Base-by-base conservation (phyloP, 2,113 vertebrate species). In the Urocynchramus pylzowi region DNA sequence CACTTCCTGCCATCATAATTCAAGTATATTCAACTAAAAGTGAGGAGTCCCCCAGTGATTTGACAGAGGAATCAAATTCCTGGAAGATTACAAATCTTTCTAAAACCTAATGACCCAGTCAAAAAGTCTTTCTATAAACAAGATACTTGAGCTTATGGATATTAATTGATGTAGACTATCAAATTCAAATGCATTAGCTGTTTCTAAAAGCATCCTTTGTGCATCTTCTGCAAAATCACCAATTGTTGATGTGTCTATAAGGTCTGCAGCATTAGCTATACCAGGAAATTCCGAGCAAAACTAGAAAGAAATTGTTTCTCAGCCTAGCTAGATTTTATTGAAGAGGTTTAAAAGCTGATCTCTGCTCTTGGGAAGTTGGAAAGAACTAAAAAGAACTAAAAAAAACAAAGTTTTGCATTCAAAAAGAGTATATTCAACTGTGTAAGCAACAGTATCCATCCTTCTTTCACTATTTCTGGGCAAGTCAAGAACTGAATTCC, bases 161-260 rank as follows among this genome's bases (percentile, higher is more conserved):
- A 91, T 97, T 97, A 97, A 97, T 95, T 97, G 95, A 47, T 8
- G 27, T 11, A 84, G 21, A 83, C 69, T 87, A 92, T 94, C 77
- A 96, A 93, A 88, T 64, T 84, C 85, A 95, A 83, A 76, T 76
- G 92, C 64, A 79, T 79, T 93, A 68, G 77, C 35, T 90, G n/a
- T 47, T 85, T 85, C 49, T 83, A 77, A 97, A 96, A 84, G 84
- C 24, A 88, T 74, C 87, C 84, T 50, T 63, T 41, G 21, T 64
- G 42, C 53, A 73, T 74, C 64, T 92, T n/a, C 44, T 75, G 50
- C 37, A 94, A 92, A 90, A 87, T 31, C 76, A 63, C 42, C 80
- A 90, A 84, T 4, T 84, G 57, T 8, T 74, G 30, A 18, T 42
- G 19, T 11, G 10, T 35, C 70, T 57, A 0, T 7, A 54, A 75